phyloP scores from a whole-genome alignment of 2,888 invertebrate genomes.

The Eupithecia tripunctaria region DNA sequence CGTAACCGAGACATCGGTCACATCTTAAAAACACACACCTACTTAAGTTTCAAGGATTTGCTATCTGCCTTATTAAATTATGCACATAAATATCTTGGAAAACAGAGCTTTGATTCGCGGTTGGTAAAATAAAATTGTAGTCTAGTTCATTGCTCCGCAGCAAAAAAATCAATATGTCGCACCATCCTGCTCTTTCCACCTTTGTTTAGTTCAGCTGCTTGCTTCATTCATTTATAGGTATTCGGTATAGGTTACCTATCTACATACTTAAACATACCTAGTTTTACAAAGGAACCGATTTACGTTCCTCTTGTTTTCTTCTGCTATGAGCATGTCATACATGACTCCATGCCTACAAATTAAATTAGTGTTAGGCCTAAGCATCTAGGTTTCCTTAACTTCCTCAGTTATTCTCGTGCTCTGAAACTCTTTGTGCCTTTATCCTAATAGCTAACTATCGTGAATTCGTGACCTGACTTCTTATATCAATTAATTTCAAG shows the following conservation, averaged over 20 bases:
- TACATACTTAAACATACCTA: not conserved
- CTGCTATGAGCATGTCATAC: not conserved
- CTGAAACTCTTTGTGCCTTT: not conserved
- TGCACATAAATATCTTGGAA: no score
- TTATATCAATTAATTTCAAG: not conserved
- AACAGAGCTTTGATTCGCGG: no score
- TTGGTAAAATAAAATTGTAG: not conserved
- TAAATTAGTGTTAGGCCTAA: slow-evolving; percentile 29
- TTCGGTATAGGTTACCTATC: no score
- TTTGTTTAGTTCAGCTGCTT: slow-evolving; percentile 15
- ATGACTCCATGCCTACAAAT: slow-evolving; percentile 20
- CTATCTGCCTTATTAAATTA: no score
- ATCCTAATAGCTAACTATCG: not conserved
- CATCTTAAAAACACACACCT: no score
- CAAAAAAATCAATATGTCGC: slow-evolving; percentile 37
- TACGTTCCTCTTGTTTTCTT: not conserved
- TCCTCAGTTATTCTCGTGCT: slow-evolving; percentile 19
- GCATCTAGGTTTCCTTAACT: slow-evolving; percentile 7
- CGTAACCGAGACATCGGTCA: no score
- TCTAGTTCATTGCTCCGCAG: slow-evolving; percentile 26
- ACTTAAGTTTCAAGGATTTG: no score
- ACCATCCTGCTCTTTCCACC: slow-evolving; percentile 22
- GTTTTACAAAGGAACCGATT: not conserved
- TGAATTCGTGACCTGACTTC: not conserved
- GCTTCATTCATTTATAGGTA: not conserved